Conservation (phyloP, 30 jellyfish, hydroid and myxozoan genomes). For the Morbakka virulenta region DNA sequence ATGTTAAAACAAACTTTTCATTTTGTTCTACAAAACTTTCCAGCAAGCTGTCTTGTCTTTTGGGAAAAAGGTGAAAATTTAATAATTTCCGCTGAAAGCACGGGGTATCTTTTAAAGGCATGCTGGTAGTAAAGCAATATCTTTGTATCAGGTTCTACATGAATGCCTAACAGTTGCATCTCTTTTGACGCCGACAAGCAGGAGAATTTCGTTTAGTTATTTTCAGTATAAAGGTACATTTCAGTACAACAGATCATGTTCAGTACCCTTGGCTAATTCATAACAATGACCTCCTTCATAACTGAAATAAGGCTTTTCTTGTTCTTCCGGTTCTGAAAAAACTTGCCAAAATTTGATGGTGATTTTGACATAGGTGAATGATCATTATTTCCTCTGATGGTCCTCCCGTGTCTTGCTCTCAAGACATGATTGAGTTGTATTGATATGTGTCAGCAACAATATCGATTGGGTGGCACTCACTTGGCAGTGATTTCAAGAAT, state of each 20-base stretch:
- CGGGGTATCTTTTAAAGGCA: no score
- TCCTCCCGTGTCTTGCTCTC: not conserved
- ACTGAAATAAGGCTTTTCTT: not conserved
- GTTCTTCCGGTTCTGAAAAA: not conserved
- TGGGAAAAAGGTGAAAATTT: slow-evolving; percentile 9
- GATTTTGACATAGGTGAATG: not conserved
- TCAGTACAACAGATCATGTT: not conserved
- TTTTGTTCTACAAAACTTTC: not conserved
- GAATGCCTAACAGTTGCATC: slow-evolving; percentile 19
- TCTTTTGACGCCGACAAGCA: slow-evolving; percentile 1
- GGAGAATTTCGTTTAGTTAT: not conserved
- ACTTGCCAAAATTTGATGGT: not conserved
- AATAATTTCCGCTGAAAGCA: slow-evolving; percentile 45
- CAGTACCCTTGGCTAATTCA: not conserved
- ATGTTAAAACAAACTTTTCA: slow-evolving; percentile 10
- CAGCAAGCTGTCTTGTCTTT: slow-evolving; percentile 17
- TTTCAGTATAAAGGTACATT: not conserved
- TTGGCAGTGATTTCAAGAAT: not conserved
- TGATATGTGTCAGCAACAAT: not conserved
- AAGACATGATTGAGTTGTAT: not conserved
- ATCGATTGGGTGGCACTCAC: no score
- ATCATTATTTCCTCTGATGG: not conserved
- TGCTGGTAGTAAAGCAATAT: no score
- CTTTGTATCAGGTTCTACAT: slow-evolving; percentile 52
- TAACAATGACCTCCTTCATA: not conserved